Evolutionary conservation across 2,797 vertebrate genomes (phyloP), one percentile per base, ranked within the genome.

Genomic region (Staurois parvus): DNA sequence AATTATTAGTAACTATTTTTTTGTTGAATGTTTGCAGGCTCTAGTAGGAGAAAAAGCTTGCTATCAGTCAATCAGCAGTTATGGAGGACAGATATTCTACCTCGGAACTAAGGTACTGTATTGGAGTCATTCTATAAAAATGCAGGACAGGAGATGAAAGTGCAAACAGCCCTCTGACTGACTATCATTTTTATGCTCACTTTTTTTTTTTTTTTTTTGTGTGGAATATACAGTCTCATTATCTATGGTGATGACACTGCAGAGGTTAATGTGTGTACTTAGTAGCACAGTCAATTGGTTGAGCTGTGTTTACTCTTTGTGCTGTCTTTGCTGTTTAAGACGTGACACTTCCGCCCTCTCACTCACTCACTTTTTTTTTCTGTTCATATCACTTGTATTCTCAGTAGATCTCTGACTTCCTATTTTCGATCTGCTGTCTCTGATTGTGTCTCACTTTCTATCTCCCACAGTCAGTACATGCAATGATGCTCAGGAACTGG

Each of bases 1-100:
- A 37, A 37, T 37, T 37, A 37, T 37, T 37, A 8, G 34, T 37
- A 37, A 8, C 34, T 8, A 66, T 11, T 66, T 5, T 66, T 10
- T 66, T 75, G 13, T 48, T 42, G 3, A 9, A 17, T 70, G 5
- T 73, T 85, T 89, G 2, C 88, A 99, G 98, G 98, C 98, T 26
- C 87, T 99, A 84, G 98, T 99, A 29, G 98, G 98, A 90, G 98
- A 99, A 87, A 99, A 97, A 88, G 97, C 98, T 77, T 99, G 98
- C 86, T 99, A 99, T 83, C 97, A 99, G 90, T 98, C 98, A 8
- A 96, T 99, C 79, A 98, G 96, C 70, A 97, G 96, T 91, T 96
- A 95, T 32, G 94, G 94, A 26, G 97, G 97, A 52, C 97, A 99
- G 91, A 96, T 99, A 40, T 94, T 99, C 89, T 98, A 97, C 90